phyloP scores from a whole-genome alignment of 1,140 invertebrate species.

The Drosophila sulfurigaster region DNA sequence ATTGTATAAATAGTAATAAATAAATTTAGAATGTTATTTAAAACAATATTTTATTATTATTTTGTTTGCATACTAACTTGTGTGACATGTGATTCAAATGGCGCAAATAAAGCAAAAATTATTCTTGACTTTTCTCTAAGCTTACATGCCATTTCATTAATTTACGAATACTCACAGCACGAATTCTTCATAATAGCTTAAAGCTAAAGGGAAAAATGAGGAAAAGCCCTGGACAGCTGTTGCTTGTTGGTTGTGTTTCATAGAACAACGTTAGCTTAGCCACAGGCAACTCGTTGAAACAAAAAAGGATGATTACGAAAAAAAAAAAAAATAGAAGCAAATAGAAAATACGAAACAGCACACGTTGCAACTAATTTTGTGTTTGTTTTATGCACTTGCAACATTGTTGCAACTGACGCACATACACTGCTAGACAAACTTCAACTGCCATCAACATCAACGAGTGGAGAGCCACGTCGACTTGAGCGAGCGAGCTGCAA shows the following conservation, averaged over 20 bases:
- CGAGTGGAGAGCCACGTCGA: conserved; percentile 39
- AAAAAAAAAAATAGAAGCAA: conserved; percentile 19
- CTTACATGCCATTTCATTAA: not conserved
- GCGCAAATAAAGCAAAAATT: not conserved
- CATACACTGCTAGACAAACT: conserved; percentile 61
- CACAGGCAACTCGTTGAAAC: conserved; percentile 39
- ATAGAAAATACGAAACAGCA: conserved; percentile 40
- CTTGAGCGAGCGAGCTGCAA: conserved; percentile 40
- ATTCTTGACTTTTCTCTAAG: not conserved
- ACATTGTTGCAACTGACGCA: conserved; percentile 68
- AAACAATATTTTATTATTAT: not conserved
- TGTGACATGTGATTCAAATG: not conserved
- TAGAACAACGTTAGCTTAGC: conserved; percentile 24
- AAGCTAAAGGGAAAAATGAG: not conserved
- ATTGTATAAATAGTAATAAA: conserved; percentile 35
- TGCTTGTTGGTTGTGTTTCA: conserved; percentile 21
- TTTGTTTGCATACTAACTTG: not conserved
- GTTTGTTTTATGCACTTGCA: conserved; percentile 80
- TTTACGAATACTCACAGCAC: not conserved
- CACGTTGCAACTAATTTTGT: conserved; percentile 76
- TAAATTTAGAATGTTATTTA: conserved; percentile 11
- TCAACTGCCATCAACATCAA: conserved; percentile 73
- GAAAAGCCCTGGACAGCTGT: conserved; percentile 37
- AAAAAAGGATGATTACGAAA: conserved; percentile 28
- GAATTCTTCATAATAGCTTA: conserved; percentile 5